Percentiles rank a stretch among this genome's conserved stretches.
phyloP scores from a whole-genome alignment of 2,888 invertebrate genomes.

The Eledona agricola region DNA sequence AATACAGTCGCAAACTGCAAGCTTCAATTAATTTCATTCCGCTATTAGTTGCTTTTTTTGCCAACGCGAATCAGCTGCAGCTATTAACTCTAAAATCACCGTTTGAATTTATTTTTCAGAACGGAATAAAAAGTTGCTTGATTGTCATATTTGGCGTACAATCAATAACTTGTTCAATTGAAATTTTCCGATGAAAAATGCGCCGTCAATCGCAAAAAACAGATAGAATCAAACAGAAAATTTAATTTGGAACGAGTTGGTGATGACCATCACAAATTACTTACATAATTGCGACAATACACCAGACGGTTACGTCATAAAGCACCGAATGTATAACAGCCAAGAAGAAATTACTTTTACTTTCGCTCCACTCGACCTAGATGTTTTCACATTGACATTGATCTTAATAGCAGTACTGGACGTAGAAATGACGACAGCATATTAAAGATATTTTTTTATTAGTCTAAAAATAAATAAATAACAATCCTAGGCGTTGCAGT shows the following conservation, averaged over 20 bases:
- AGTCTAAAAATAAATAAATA: constrained; percentile 30
- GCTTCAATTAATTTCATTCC: constrained; percentile 22
- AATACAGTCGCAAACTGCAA: constrained; percentile 5
- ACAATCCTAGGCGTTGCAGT: constrained; percentile 3
- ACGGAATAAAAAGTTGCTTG: constrained; percentile 14
- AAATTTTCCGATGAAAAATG: too few relatives aligned
- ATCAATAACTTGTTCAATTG: too few relatives aligned
- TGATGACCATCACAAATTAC: too few relatives aligned
- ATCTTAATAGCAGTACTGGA: constrained; percentile 19
- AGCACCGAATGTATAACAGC: constrained; percentile 9
- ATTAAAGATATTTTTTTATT: constrained; percentile 25
- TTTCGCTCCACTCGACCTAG: constrained; percentile 22
- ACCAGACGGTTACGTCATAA: too few relatives aligned
- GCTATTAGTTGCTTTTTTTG: constrained; percentile 9
- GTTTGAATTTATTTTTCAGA: constrained; percentile 12
- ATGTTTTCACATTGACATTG: constrained; percentile 33
- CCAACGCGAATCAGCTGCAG: constrained; percentile 17
- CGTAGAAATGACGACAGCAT: constrained; percentile 16
- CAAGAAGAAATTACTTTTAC: constrained; percentile 35
- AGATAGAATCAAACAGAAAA: too few relatives aligned
- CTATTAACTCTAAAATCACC: constrained; percentile 15
- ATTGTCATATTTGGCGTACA: too few relatives aligned
- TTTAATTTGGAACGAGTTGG: too few relatives aligned
- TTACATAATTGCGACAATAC: too few relatives aligned
- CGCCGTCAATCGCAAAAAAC: too few relatives aligned